Conservation (phyloP, 1,140 invertebrate species). For the Drosophila saltans region DNA sequence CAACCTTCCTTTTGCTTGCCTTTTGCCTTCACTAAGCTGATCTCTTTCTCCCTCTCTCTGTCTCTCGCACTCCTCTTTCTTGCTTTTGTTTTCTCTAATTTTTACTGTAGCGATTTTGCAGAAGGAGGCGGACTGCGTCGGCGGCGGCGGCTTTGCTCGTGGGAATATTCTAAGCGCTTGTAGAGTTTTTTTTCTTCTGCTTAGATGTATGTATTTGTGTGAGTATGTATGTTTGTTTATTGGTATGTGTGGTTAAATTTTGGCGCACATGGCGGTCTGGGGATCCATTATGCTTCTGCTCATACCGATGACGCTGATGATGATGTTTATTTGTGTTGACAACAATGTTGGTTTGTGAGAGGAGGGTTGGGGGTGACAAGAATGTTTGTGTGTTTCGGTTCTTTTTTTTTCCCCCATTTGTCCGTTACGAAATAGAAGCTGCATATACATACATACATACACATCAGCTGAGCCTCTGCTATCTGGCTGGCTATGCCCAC, state of each 20-base stretch:
- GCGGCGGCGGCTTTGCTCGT: conserved; percentile 50
- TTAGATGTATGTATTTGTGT: conserved; percentile 23
- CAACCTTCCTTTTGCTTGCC: conserved; percentile 11
- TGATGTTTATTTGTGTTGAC: conserved; percentile 78
- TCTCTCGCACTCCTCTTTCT: conserved; percentile 9
- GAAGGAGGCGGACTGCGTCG: conserved; percentile 13
- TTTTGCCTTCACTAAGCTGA: conserved; percentile 21
- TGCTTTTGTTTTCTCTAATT: conserved; percentile 53
- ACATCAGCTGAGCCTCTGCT: not conserved
- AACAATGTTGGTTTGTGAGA: conserved; percentile 55
- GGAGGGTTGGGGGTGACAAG: not conserved
- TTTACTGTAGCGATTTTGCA: conserved; percentile 54
- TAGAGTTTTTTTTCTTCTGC: conserved; percentile 29
- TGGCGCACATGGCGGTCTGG: conserved; percentile 20
- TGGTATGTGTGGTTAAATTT: conserved; percentile 13
- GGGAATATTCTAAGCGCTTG: conserved; percentile 68
- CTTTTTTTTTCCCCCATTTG: conserved; percentile 20
- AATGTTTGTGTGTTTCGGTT: not conserved
- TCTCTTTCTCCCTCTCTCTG: conserved; percentile 18
- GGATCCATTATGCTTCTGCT: not conserved
- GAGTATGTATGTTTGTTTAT: not conserved
- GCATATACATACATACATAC: not conserved
- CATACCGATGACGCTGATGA: conserved; percentile 45
- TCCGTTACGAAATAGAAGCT: conserved; percentile 72
- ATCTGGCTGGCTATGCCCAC: not conserved